Evolutionary conservation across 2,113 vertebrate genomes (phyloP).

Genomic region (Anoplopoma fimbria): DNA sequence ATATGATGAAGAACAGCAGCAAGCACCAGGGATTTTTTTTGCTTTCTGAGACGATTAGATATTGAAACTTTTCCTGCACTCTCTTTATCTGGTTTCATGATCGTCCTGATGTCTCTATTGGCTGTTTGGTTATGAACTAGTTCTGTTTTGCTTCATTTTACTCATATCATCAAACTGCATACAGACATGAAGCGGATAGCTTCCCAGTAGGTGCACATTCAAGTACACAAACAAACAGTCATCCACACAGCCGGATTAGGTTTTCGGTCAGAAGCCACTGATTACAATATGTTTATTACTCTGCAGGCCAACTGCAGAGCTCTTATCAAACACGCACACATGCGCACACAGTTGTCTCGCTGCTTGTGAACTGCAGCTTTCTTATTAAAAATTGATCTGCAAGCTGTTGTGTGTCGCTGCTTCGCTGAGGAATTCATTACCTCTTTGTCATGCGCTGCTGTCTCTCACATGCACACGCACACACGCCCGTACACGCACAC

Average conservation of each 20-base stretch:
- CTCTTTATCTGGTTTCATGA: neutral
- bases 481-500: slow-evolving; percentile 8
- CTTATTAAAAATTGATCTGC: slow-evolving; percentile 88
- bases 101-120: neutral
- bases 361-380: slow-evolving; percentile 78
- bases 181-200: slow-evolving; percentile 17
- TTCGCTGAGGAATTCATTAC: slow-evolving; percentile 84
- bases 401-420: slow-evolving; percentile 84
- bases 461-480: slow-evolving; percentile 28
- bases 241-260: slow-evolving; percentile 53
- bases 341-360: slow-evolving; percentile 52
- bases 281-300: slow-evolving; percentile 84
- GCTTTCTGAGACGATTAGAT: neutral
- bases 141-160: slow-evolving; percentile 28
- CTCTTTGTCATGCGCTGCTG: slow-evolving; percentile 70
- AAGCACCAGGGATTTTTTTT: neutral
- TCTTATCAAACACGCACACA: slow-evolving; percentile 75
- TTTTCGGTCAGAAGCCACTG: slow-evolving; percentile 74
- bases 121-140: slow-evolving; percentile 7
- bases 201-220: slow-evolving; percentile 32
- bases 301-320: slow-evolving; percentile 68
- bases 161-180: neutral
- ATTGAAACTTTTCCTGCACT: neutral
- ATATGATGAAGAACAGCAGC: neutral
- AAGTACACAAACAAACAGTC: slow-evolving; percentile 12